Evolutionary conservation across 1,140 invertebrate species (phyloP).

Genomic region (Aethina tumida): DNA sequence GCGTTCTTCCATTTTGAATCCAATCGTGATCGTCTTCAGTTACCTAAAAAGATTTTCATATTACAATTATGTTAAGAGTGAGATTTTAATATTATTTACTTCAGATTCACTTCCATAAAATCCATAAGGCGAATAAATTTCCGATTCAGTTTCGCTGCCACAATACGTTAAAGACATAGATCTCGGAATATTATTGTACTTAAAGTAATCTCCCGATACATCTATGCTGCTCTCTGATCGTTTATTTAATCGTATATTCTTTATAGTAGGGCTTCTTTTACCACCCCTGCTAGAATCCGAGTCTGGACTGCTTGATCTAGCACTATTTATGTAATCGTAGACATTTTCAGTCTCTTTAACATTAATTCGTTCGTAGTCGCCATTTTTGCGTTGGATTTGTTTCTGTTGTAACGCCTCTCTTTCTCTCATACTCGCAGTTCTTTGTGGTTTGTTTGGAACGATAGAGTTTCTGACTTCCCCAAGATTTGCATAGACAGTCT

Average conservation of each 20-base stretch:
- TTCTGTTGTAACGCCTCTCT: conserved; percentile 51
- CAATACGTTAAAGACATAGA: conserved; percentile 63
- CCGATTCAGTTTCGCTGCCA: conserved; percentile 69
- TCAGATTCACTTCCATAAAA: conserved; percentile 53
- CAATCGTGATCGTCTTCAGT: conserved; percentile 44
- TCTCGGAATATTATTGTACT: conserved; percentile 40
- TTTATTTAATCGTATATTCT: conserved; percentile 26
- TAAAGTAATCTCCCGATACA: conserved; percentile 35
- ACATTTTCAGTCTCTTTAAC: conserved; percentile 45
- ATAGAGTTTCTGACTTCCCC: conserved; percentile 62
- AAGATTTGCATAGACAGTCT: conserved; percentile 70
- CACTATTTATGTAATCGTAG: conserved; percentile 51
- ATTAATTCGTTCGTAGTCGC: conserved; percentile 25
- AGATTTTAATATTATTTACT: conserved; percentile 18
- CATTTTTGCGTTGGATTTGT: conserved; percentile 32
- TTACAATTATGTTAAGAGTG: neutral
- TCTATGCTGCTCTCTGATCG: conserved; percentile 43
- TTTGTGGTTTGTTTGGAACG: conserved; percentile 66
- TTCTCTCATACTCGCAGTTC: conserved; percentile 73
- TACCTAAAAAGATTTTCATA: conserved; percentile 30
- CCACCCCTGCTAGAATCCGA: conserved; percentile 43
- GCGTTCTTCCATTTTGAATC: conserved; percentile 32
- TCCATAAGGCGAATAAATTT: conserved; percentile 69
- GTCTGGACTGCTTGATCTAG: conserved; percentile 51
- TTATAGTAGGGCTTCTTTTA: conserved; percentile 29